These are phyloP conservation scores for Ectemnius lituratus DNA, from an alignment of 2,888 invertebrate genomes.

Conservation along the genomic window DNA sequence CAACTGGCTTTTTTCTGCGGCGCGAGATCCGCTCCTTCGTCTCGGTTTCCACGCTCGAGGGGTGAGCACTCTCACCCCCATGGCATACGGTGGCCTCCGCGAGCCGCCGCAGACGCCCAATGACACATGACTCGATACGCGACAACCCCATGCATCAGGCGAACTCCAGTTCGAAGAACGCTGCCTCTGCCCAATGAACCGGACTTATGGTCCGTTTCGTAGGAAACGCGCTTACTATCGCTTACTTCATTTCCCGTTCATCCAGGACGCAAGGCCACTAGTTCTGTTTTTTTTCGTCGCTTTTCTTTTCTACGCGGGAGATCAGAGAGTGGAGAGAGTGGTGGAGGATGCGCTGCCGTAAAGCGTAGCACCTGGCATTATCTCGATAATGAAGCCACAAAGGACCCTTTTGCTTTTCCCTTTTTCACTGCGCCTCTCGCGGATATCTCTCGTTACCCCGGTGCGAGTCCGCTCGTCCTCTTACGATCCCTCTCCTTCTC, in stretches of 20 bases:
- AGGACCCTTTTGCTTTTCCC: conserved; percentile 31
- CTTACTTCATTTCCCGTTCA: background rate
- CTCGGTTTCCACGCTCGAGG: conserved; percentile 50
- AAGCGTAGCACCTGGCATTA: conserved; percentile 44
- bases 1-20: conserved; percentile 49
- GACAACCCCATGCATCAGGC: conserved; percentile 70
- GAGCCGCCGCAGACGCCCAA: conserved; percentile 70
- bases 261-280: background rate
- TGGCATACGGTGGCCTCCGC: conserved; percentile 64
- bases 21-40: conserved; percentile 40
- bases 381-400: conserved; percentile 68
- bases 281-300: too few relatives aligned
- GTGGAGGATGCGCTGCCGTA: background rate
- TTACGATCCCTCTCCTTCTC: background rate
- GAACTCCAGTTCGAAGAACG: conserved; percentile 35
- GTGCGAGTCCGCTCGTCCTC: conserved; percentile 31
- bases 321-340: conserved; percentile 32
- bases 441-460: too few relatives aligned
- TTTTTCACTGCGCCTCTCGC: conserved; percentile 20
- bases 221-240: conserved; percentile 1
- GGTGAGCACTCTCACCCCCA: conserved; percentile 49
- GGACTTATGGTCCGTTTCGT: conserved; percentile 24
- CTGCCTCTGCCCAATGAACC: conserved; percentile 27
- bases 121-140: conserved; percentile 75
- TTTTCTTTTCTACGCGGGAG: background rate